Evolutionary conservation across 2,113 vertebrate genomes (phyloP), one percentile per base, ranked within the genome.

Genomic region (Toxostoma redivivum): DNA sequence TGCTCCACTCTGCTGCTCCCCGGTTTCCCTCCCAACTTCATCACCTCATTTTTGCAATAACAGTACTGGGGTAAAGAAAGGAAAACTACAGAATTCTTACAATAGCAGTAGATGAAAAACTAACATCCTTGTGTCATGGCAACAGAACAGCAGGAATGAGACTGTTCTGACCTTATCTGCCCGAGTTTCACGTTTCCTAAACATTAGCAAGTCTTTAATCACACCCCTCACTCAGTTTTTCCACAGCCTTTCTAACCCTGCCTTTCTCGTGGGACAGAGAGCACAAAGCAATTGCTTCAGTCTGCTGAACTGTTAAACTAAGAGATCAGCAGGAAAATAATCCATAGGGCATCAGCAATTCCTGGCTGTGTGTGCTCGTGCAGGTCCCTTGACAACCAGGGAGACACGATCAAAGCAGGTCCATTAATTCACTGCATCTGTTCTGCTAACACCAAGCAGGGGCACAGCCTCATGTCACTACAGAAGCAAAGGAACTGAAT

Each of bases 291-390:
- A 92, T 37, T 57, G 74, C 85, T 85, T 54, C 66, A 31, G 22
- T 73, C 83, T 80, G 79, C 90, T 86, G 92, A 95, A 72, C 25
- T 73, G 90, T 15, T 61, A 74, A 81, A 28, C 66, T 54, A 51
- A 51, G 78, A 70, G 81, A 80, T 93, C 94, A 96, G 87, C 93
- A 60, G 80, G 73, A 42, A 64, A 66, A n/a, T 19, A 35, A 78
- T 76, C 82, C 82, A 88, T 12, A 45, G 65, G n/a, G 71, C 92
- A 94, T 95, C 95, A 96, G 94, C 95, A 96, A 38, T 86, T 94
- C 62, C 81, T 5, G 30, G 25, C 81, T 33, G 11, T 7, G 8
- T n/a, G 82, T 37, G 86, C 60, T 25, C 0, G 0, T 28, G 48
- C 53, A 48, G 80, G 65, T 31, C 83, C 80, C 64, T 65, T 72